Evolutionary conservation across 1,140 invertebrate species (phyloP), one percentile per base, ranked within the genome.

Genomic region (Rhopalosiphum maidis): DNA sequence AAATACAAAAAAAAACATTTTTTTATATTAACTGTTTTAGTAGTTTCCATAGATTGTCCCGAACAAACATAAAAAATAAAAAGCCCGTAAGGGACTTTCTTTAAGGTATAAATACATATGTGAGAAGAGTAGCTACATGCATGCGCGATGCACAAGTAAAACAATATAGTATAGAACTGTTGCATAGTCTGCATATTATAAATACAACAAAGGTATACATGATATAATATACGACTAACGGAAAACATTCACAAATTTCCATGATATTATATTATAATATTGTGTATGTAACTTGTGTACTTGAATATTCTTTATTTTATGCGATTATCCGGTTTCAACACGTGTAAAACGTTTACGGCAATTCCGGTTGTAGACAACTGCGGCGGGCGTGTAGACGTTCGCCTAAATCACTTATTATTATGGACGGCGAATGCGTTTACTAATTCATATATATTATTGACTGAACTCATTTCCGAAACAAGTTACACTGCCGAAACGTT

Each of bases 401-500:
- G 41, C 85, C 43, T 11, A 88, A 35, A 46, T 35, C 86, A n/a
- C n/a, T 21, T n/a, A 77, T 68, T 68, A 68, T n/a, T 18, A 68
- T 68, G 15, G 15, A 77, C 5, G 60, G 60, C 30, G 5, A 77
- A 77, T 15, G 15, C 30, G 60, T 77, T 21, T 6, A 77, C 60
- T n/a, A n/a, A n/a, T 51, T 51, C 48, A 51, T 77, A n/a, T 77
- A 18, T 88, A 51, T n/a, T 18, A 51, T 35, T 22, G 86, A n/a
- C 23, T 46, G 86, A 51, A 51, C 46, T 88, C 43, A 51, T 88
- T 88, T 88, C 48, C 46, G 30, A 88, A 51, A 88, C 86, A n/a
- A 88, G 86, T 88, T 86, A 43, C 35, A 37, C 77, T 21, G 35
- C 77, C 35, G 35, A 83, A 83, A 83, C 35, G 77, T 37, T 83